Evolutionary conservation across 2,113 vertebrate species (phyloP).

Genomic region (Zapus hudsonius): DNA sequence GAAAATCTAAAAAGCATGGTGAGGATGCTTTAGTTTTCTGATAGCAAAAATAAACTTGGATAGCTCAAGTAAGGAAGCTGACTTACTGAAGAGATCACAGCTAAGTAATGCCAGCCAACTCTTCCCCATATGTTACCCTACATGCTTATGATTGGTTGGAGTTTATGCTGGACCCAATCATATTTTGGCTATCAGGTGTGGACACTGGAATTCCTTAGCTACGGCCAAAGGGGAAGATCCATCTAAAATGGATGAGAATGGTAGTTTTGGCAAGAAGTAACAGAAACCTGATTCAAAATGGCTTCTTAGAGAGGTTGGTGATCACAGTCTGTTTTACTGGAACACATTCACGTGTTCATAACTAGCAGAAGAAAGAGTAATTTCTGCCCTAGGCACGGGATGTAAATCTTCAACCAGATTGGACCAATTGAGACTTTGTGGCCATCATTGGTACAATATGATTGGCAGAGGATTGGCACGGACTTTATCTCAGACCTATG

Average conservation of each 20-base stretch:
- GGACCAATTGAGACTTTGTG: neutral
- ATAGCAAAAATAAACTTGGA: slow-evolving; percentile 12
- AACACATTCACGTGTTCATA: neutral
- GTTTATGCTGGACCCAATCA: neutral
- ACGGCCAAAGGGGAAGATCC: neutral
- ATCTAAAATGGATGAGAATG: neutral
- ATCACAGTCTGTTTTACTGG: neutral
- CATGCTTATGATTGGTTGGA: neutral
- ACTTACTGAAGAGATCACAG: neutral
- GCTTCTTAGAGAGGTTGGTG: neutral
- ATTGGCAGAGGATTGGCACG: neutral
- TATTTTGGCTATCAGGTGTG: neutral
- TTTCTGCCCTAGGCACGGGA: neutral
- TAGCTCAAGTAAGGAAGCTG: slow-evolving; percentile 28
- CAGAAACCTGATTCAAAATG: neutral
- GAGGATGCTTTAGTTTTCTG: slow-evolving; percentile 14
- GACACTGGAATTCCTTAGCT: neutral
- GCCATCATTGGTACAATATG: neutral
- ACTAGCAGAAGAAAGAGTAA: neutral
- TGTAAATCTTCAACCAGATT: slow-evolving; percentile 16
- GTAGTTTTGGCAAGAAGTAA: slow-evolving; percentile 4
- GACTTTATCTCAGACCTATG: neutral
- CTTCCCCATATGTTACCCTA: neutral
- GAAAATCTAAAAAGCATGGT: neutral
- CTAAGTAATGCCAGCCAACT: neutral